A percentile compares a stretch with the other conserved stretches of the same genome.
These are phyloP conservation scores for Sciaenops ocellatus DNA, from an alignment of 2,797 vertebrate species.

Conservation along the genomic window DNA sequence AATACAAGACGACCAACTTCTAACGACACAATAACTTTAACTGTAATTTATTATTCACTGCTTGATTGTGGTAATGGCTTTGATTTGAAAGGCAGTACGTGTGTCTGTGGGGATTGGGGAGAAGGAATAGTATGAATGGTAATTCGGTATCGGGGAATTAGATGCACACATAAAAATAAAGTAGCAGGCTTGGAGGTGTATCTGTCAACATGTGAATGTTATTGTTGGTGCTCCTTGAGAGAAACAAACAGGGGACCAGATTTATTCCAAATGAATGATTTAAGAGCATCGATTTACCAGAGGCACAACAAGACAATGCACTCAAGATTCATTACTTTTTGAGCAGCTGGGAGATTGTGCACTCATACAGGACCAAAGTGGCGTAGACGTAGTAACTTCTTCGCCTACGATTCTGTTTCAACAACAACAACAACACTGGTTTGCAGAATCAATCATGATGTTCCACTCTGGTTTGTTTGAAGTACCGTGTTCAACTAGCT, in stretches of 20 bases:
- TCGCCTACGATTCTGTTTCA: conserved; percentile 34
- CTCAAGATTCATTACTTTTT: conserved; percentile 80
- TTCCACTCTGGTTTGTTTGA: neutral
- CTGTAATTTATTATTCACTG: conserved; percentile 47
- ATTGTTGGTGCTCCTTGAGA: conserved; percentile 51
- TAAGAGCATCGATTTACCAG: conserved; percentile 61
- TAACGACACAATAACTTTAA: conserved; percentile 21
- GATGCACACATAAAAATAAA: conserved; percentile 33
- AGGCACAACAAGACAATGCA: conserved; percentile 78
- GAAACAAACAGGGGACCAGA: conserved; percentile 68
- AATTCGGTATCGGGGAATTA: conserved; percentile 32
- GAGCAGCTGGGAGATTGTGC: conserved; percentile 63
- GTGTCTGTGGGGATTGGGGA: conserved; percentile 19
- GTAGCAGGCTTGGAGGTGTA: conserved; percentile 19
- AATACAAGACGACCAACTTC: conserved; percentile 14
- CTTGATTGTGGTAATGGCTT: conserved; percentile 65
- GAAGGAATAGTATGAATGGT: conserved; percentile 36
- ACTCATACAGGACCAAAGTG: conserved; percentile 28
- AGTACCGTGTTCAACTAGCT: neutral
- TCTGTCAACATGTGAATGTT: conserved; percentile 62
- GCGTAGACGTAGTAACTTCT: conserved; percentile 20
- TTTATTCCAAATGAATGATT: conserved; percentile 73
- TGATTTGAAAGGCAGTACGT: conserved; percentile 54
- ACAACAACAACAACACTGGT: conserved; percentile 11
- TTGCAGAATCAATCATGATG: neutral